These are phyloP conservation scores for Chionis minor DNA, from an alignment of 2,113 vertebrate species.

Conservation along the genomic window DNA sequence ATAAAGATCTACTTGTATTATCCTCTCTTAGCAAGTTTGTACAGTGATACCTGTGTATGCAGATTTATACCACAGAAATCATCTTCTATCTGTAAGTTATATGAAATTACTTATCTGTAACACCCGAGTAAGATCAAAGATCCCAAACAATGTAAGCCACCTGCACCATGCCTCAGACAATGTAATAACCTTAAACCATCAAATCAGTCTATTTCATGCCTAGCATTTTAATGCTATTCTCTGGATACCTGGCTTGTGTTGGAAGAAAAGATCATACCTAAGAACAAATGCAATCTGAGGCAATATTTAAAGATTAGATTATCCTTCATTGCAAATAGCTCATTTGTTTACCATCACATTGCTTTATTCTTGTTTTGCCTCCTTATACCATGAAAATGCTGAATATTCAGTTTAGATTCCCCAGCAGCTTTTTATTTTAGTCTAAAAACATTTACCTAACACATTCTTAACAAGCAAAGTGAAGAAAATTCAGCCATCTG, in stretches of 20 bases:
- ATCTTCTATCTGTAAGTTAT: not conserved
- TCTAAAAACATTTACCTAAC: constrained; percentile 65
- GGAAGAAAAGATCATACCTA: constrained; percentile 45
- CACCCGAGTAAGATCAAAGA: constrained; percentile 26
- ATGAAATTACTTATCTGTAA: constrained; percentile 42
- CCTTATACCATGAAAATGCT: constrained; percentile 60
- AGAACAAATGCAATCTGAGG: constrained; percentile 49
- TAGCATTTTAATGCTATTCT: not conserved
- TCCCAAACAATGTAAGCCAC: constrained; percentile 22
- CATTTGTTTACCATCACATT: constrained; percentile 48
- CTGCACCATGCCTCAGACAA: constrained; percentile 37
- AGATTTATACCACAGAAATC: constrained; percentile 18
- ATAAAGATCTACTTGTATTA: not conserved
- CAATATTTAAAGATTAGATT: constrained; percentile 67
- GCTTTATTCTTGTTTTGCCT: constrained; percentile 55
- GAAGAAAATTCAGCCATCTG: constrained; percentile 69
- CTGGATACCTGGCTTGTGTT: constrained; percentile 17
- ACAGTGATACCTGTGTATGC: not conserved
- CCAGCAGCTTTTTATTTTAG: constrained; percentile 64
- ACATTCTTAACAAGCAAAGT: constrained; percentile 64
- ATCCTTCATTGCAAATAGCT: constrained; percentile 55
- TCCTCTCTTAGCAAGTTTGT: not conserved
- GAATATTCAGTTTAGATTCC: constrained; percentile 67
- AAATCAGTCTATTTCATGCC: not conserved
- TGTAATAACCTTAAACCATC: constrained; percentile 31